A percentile compares a stretch with the other conserved stretches of the same genome.
Evolutionary conservation across 2,888 invertebrate genomes (phyloP).

Genomic region (Choristoneura rosaceana): DNA sequence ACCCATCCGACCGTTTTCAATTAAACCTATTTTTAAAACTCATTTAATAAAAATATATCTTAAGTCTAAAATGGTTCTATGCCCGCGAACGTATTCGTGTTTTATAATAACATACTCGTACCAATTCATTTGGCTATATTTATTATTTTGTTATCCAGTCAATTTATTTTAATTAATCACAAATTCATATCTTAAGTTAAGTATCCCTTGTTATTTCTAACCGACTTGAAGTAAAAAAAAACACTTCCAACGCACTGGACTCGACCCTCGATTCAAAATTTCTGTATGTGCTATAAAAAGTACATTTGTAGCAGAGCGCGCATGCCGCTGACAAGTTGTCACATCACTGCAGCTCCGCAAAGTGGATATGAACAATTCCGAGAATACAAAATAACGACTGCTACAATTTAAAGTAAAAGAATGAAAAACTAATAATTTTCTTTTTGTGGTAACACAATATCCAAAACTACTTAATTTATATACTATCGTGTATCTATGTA

Average conservation of each 20-base stretch:
- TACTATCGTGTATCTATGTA: too few species aligned
- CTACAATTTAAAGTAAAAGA: not conserved
- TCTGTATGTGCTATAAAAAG: conserved; percentile 23
- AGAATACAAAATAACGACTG: conserved; percentile 7
- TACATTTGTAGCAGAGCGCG: conserved; percentile 14
- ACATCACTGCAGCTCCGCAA: conserved; percentile 33
- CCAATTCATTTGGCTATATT: too few species aligned
- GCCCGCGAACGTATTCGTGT: too few species aligned
- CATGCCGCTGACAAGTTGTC: conserved; percentile 33
- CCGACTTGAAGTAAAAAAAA: not conserved
- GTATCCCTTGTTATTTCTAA: not conserved
- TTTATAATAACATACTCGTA: too few species aligned
- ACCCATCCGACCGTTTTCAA: too few species aligned
- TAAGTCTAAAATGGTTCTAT: too few species aligned
- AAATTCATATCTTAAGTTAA: too few species aligned
- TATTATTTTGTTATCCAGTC: too few species aligned
- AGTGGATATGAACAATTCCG: conserved; percentile 33
- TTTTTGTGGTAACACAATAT: not conserved
- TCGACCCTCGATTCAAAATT: conserved; percentile 20
- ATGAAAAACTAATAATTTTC: not conserved
- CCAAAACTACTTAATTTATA: too few species aligned
- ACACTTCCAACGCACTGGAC: not conserved
- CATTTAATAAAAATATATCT: too few species aligned
- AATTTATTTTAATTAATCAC: too few species aligned
- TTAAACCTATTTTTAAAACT: too few species aligned